Base-by-base conservation (phyloP, 1,140 invertebrate genomes). In the Drosophila sproati region DNA sequence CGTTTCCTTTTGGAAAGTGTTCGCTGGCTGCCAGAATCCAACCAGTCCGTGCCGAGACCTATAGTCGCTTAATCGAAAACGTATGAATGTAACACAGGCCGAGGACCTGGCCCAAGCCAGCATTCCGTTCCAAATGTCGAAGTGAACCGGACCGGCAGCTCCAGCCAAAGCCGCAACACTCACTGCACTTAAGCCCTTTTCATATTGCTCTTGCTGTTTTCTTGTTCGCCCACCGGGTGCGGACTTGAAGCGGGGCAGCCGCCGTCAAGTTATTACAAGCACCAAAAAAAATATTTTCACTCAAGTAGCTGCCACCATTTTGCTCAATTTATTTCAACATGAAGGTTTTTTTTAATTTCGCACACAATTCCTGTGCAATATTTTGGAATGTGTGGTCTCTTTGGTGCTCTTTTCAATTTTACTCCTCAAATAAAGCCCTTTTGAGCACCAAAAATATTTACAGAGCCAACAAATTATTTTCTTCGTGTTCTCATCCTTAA, bases 231-330 rank as follows among this genome's bases (percentile, higher is more conserved):
- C 45, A 37, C 5, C 7, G 47, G 12, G 7, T 34, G 39, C 12
- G 59, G 39, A 67, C 31, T 34, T 41, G 31, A 51, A 35, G 3
- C 37, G 5, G 20, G 52, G 29, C 37, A 51, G 56, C 41, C 56
- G 57, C 83, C 80, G 83, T 81, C 83, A 88, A 87, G 83, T 87
- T 87, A 83, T 87, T 87, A 83, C 83, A 88, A 87, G 80, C 69
- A 55, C 83, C 57, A 60, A 87, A 87, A 88, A 87, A 88, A 87
- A 87, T 87, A 87, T 87, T 87, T 87, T 82, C 83, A 86, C 83
- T 87, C 88, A 87, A 87, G 83, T 87, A 87, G 83, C 83, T 87
- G 83, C 83, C 79, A 87, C 77, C 72, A 88, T 87, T 88, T 87
- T 77, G 83, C 83, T 87, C 83, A 87, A 87, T 88, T 87, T 87